Base-by-base conservation (phyloP, 2,113 vertebrate species). In the Macquaria ambigua region DNA sequence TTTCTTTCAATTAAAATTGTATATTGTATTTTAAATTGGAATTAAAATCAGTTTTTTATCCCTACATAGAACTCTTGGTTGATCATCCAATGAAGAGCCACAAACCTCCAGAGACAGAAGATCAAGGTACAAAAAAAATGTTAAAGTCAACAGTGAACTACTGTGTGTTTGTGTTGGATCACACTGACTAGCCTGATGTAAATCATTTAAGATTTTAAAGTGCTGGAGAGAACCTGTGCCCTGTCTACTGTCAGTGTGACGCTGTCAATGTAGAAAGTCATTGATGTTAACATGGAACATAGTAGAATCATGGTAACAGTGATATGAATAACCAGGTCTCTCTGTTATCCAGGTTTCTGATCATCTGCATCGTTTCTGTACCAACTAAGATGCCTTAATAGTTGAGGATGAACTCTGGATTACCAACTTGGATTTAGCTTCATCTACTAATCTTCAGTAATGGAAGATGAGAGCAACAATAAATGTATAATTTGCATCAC, bases 61-160 rank as follows among this genome's bases (percentile, higher is more conserved):
- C 6, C 48, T 39, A 3, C 68, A 37, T 18, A 93, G 92, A 89
- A 15, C 8, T 74, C 12, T 43, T 89, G 39, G 66, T 66, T 50
- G 55, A 84, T 66, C 64, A 63, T 82, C 81, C 77, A 10, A 6
- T 61, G 46, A 73, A 63, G n/a, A 73, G 37, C 58, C 41, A 72
- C 25, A 48, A 1, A 16, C 16, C 28, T 25, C 4, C 34, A 55
- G 48, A 69, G 28, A 39, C 41, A 18, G 75, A 82, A 56, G 43
- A 72, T 41, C 7, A 76, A 84, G 88, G 82, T 92, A 90, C n/a
- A 67, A 50, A 70, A 18, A n/a, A 55, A 55, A 75, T 37, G 58
- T 70, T 8, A 21, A 31, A 56, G 20, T 21, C 14, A 21, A 6
- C 25, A 63, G 31, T 31, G n/a, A 34, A 34, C 18, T 55, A 63